Conservation (phyloP, 2,113 vertebrate genomes). For the Calonectris borealis region DNA sequence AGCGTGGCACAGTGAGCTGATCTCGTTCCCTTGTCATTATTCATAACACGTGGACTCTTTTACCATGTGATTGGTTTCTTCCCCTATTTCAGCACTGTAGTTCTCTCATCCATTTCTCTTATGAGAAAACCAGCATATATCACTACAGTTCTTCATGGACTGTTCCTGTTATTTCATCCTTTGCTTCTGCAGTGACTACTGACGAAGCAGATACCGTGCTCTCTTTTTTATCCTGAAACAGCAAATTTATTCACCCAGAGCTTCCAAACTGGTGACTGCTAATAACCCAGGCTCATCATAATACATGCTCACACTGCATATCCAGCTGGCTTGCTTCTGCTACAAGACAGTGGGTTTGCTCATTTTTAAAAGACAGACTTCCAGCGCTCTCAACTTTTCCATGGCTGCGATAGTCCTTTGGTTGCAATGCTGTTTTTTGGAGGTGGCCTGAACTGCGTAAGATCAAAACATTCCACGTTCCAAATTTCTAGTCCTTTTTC, state of each 20-base stretch:
- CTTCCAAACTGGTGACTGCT: conserved; percentile 8
- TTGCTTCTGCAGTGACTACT: conserved; percentile 5
- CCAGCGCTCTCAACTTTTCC: background rate
- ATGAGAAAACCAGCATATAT: background rate
- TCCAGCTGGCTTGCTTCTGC: background rate
- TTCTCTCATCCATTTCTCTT: background rate
- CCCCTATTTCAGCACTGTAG: background rate
- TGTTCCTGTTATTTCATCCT: background rate
- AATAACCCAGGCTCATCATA: conserved; percentile 36
- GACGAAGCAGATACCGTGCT: background rate
- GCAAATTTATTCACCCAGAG: conserved; percentile 28
- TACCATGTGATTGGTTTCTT: background rate
- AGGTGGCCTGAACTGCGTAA: background rate
- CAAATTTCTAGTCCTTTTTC: background rate
- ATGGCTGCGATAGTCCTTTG: background rate
- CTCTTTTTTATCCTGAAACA: conserved; percentile 41
- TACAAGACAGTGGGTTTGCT: background rate
- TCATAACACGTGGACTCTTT: background rate
- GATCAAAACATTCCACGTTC: background rate
- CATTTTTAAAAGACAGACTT: background rate
- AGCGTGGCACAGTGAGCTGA: background rate
- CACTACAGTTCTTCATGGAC: background rate
- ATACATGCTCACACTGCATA: background rate
- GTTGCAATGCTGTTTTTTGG: background rate
- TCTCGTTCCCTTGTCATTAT: background rate